These are phyloP conservation scores for Ostrea denselamellosa DNA, from an alignment of 1,140 invertebrate genomes.

Conservation along the genomic window DNA sequence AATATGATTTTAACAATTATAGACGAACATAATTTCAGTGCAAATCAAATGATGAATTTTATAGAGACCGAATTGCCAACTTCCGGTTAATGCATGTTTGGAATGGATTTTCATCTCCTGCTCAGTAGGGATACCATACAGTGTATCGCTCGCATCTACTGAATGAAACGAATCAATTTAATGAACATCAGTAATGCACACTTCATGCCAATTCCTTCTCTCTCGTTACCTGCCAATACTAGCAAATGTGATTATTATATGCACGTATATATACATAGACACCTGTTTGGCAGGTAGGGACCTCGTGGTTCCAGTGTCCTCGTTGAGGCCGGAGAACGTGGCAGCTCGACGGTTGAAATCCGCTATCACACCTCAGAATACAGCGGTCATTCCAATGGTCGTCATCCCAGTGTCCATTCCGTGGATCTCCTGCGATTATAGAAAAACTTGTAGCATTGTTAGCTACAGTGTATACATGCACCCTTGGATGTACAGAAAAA, in stretches of 20 bases:
- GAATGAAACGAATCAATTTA: not conserved
- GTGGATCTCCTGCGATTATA: not conserved
- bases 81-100: too few relatives aligned
- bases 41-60: too few relatives aligned
- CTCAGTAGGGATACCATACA: not conserved
- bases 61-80: too few relatives aligned
- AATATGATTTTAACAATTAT: too few relatives aligned
- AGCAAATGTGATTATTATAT: not conserved
- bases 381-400: not conserved
- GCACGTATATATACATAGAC: not conserved
- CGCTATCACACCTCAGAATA: not conserved
- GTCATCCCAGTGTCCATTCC: not conserved
- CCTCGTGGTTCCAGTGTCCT: not conserved
- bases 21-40: too few relatives aligned
- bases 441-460: not conserved
- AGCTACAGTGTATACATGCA: not conserved
- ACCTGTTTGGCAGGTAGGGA: not conserved
- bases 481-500: not conserved
- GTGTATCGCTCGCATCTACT: not conserved
- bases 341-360: not conserved
- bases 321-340: not conserved
- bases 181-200: not conserved
- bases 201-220: not conserved
- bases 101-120: too few relatives aligned
- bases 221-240: not conserved